These are phyloP conservation scores for Excalfactoria chinensis DNA, from an alignment of 2,113 vertebrate genomes.

Conservation along the genomic window DNA sequence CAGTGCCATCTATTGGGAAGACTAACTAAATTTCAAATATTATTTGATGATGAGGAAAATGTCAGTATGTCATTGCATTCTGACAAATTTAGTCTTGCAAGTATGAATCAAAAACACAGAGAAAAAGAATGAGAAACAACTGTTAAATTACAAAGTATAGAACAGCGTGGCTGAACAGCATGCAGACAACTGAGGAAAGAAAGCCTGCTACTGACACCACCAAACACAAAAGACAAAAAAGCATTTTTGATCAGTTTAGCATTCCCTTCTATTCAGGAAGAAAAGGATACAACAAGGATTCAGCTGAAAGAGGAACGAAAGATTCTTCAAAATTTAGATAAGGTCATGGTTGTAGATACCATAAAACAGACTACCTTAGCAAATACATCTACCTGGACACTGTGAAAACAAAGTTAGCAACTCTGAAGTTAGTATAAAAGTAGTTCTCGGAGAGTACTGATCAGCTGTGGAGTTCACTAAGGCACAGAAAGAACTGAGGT, in stretches of 20 bases:
- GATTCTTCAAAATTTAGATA: not conserved
- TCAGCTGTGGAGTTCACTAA: not conserved
- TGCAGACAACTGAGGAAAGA: not conserved
- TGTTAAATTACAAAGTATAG: not conserved
- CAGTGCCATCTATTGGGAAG: constrained; percentile 56
- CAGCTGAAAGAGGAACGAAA: not conserved
- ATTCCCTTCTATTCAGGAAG: not conserved
- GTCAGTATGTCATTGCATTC: not conserved
- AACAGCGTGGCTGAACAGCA: not conserved
- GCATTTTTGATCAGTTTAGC: constrained; percentile 19
- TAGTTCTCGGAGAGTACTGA: not conserved
- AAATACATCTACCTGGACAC: not conserved
- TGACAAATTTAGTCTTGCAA: not conserved
- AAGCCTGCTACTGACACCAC: not conserved
- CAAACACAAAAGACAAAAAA: not conserved
- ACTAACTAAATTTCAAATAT: not conserved
- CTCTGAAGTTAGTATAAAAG: not conserved
- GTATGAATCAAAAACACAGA: not conserved
- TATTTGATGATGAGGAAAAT: not conserved
- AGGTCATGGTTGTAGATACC: not conserved
- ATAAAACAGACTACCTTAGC: not conserved
- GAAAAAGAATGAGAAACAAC: not conserved
- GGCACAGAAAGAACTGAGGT: not conserved
- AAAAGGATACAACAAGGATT: not conserved
- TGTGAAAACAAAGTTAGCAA: not conserved